These are phyloP conservation scores for Oligia fasciuncula DNA, from an alignment of 2,888 invertebrate species.

Conservation along the genomic window DNA sequence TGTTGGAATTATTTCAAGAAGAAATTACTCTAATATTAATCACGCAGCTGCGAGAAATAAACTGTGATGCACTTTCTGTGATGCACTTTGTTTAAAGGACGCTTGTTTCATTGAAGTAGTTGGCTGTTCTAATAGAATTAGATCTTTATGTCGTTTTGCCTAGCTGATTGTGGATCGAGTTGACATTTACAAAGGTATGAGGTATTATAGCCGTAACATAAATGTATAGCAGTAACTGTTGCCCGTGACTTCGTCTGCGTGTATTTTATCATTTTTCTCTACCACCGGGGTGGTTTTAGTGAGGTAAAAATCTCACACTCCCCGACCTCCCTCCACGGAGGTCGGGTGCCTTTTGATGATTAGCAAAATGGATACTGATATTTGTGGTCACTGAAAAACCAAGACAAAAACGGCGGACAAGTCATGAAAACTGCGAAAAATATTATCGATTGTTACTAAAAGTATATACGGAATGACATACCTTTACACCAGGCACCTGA, in stretches of 20 bases:
- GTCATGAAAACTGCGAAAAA: not conserved
- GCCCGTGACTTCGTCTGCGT: not conserved
- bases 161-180: not conserved
- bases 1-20: conserved; percentile 36
- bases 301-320: too few relatives aligned
- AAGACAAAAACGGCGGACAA: not conserved
- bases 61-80: conserved; percentile 29
- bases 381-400: not conserved
- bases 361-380: not conserved
- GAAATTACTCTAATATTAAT: conserved; percentile 29
- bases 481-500: too few relatives aligned
- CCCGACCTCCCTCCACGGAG: too few relatives aligned
- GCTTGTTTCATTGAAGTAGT: conserved; percentile 17
- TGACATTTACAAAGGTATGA: not conserved
- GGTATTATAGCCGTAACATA: too few relatives aligned
- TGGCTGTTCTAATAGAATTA: conserved; percentile 14
- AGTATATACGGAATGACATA: too few relatives aligned
- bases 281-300: too few relatives aligned
- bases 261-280: too few relatives aligned
- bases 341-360: too few relatives aligned
- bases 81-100: conserved; percentile 19
- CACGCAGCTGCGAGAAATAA: conserved; percentile 15
- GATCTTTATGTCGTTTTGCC: not conserved
- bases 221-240: not conserved
- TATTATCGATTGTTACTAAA: too few relatives aligned